Conservation (phyloP, 1,140 invertebrate species). For the Euwallacea similis region DNA sequence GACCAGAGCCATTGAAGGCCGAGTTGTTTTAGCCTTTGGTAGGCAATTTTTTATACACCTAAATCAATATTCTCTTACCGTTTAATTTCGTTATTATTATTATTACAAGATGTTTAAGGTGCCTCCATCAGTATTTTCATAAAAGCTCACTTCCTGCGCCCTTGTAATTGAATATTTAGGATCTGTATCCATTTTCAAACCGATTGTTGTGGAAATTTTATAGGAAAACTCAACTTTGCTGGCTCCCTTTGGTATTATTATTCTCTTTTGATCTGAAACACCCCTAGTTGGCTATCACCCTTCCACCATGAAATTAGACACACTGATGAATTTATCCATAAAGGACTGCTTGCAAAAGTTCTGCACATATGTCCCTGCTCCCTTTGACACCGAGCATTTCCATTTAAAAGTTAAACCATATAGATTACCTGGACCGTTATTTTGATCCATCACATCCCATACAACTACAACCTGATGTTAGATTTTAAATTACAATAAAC, state of each 20-base stretch:
- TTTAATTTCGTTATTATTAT: background rate
- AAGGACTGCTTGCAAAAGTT: background rate
- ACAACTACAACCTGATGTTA: background rate
- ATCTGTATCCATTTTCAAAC: background rate
- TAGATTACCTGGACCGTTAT: background rate
- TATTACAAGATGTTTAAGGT: background rate
- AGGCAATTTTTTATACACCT: constrained; percentile 16
- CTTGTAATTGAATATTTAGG: background rate
- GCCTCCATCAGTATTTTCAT: background rate
- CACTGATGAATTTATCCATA: background rate
- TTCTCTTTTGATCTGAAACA: background rate
- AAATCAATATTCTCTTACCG: background rate
- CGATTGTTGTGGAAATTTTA: background rate
- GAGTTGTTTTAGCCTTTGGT: background rate
- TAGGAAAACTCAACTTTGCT: constrained; percentile 4
- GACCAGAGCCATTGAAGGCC: background rate
- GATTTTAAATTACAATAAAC: background rate
- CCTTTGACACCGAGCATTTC: background rate
- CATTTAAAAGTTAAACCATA: constrained; percentile 15
- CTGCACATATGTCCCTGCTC: background rate
- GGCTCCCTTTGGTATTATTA: background rate
- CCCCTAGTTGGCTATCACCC: background rate
- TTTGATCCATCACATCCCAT: background rate
- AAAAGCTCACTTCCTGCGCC: constrained; percentile 3
- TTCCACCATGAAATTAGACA: background rate